Evolutionary conservation across 2,113 vertebrate species (phyloP), one percentile per base, ranked within the genome.

Genomic region (Gulo gulo): DNA sequence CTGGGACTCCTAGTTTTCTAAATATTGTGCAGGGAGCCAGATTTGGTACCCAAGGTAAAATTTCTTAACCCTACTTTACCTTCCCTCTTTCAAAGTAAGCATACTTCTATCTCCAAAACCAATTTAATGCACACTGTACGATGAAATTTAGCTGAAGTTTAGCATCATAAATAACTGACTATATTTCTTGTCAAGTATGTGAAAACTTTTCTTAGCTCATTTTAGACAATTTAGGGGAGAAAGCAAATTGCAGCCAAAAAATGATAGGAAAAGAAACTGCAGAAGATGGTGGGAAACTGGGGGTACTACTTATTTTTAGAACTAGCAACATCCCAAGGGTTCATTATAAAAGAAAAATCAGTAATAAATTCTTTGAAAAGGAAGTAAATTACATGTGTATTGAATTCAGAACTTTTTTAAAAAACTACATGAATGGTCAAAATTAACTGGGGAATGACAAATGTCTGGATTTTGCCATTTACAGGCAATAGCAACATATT

Each of bases 301-400:
- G 20, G 65, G 96, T 97, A 45, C 36, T 88, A 97, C 71, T 97
- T 98, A 97, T 96, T 98, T 99, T 98, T 97, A 97, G 93, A 98
- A 98, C 97, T 74, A 98, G 86, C 84, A 97, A 63, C 79, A 98
- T 96, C 94, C 96, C 97, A 98, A 97, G 98, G 97, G 52, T 87
- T 71, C 84, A 97, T 96, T 98, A 97, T 57, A 98, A 98, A 98
- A 97, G 50, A 94, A 98, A 98, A 98, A 97, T n/a, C n/a, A 97
- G 79, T 89, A 98, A 97, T 67, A 97, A 96, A 94, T 95, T 97
- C 52, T 97, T 90, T 95, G 92, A 97, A 98, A 95, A 98, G 92
- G 83, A 97, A 99, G 76, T 57, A 55, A 98, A 97, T 98, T 96
- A 96, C 91, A 92, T 90, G 81, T 80, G 91, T 3, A 0, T 85